Base-by-base conservation (phyloP, 2,888 invertebrate genomes). In the Hypena proboscidalis region DNA sequence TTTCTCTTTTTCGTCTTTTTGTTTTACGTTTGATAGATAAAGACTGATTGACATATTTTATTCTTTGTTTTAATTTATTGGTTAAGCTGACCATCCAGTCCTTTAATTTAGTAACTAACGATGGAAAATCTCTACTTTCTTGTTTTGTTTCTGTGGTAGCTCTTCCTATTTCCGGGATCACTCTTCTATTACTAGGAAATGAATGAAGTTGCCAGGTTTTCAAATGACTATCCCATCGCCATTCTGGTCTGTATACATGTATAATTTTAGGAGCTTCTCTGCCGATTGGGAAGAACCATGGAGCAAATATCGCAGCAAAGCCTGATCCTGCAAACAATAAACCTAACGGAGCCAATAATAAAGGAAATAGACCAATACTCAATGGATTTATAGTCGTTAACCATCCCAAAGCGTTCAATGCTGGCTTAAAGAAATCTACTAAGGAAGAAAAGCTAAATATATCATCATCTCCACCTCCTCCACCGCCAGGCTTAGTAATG, bases 291-390 rank as follows among this genome's bases (percentile, higher is more conserved):
- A 94, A 83, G 56, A 93, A 90, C 92, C 92, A 94, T 0, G 94
- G 95, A 40, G 94, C 92, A 50, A 95, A 79, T 27, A 94, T 87
- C 0, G 94, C 88, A 0, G 93, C 91, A 8, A 93, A 71, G 0
- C 94, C 92, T 7, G 95, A 92, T 0, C 94, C 92, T 1, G 93
- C 92, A 32, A 95, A 91, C 22, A 94, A 80, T 34, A 94, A 83
- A 0, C 92, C 92, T 30, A 95, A 75, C 0, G 95, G 95, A 0
- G 95, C 92, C 29, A 95, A 81, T 34, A 93, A 76, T 62, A 94
- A 60, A 37, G 94, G 92, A 72, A 93, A 86, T 20, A 94, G 76
- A 0, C 93, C 90, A 47, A 93, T 90, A 62, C 92, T 90, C 4
- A 94, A 77, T 0, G 94, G 94, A 74, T 92, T 94, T 0, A 94